Evolutionary conservation across 2,797 vertebrate species (phyloP).

Genomic region (Thalassophryne amazonica): DNA sequence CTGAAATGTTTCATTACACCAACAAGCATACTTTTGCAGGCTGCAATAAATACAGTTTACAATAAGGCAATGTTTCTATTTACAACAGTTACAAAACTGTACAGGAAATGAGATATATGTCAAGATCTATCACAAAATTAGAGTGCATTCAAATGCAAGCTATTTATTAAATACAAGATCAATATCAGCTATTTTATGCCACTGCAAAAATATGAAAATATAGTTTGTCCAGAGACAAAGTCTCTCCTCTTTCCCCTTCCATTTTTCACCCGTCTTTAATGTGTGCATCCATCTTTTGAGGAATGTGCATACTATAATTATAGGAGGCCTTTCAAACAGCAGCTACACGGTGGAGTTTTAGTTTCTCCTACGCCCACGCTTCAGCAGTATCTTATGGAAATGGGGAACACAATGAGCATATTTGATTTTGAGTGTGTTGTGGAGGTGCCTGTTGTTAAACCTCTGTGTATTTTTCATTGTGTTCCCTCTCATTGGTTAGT

Average conservation of each 20-base stretch:
- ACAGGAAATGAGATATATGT: conserved; percentile 47
- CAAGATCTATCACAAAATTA: conserved; percentile 15
- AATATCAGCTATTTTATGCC: conserved; percentile 39
- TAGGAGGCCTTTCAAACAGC: conserved; percentile 54
- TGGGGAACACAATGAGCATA: conserved; percentile 39
- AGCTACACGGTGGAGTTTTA: conserved; percentile 54
- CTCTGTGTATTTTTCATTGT: conserved; percentile 51
- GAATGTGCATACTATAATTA: conserved; percentile 61
- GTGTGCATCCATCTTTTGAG: conserved; percentile 41
- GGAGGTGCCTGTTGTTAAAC: conserved; percentile 43
- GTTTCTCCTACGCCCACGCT: conserved; percentile 45
- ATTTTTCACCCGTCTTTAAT: conserved; percentile 37
- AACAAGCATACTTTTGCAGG: conserved; percentile 26
- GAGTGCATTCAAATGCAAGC: conserved; percentile 27
- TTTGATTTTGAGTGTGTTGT: too few relatives aligned
- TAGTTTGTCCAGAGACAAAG: conserved; percentile 35
- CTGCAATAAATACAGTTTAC: conserved; percentile 59
- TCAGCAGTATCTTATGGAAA: conserved; percentile 40
- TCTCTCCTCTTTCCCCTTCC: conserved; percentile 11
- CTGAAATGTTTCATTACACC: conserved; percentile 26
- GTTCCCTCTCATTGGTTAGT: conserved; percentile 62
- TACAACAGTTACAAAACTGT: conserved; percentile 79
- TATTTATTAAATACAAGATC: conserved; percentile 27
- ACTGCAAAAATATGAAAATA: conserved; percentile 58
- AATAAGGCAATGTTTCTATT: conserved; percentile 73